phyloP scores from a whole-genome alignment of 1,140 invertebrate species.

The Arion vulgaris region DNA sequence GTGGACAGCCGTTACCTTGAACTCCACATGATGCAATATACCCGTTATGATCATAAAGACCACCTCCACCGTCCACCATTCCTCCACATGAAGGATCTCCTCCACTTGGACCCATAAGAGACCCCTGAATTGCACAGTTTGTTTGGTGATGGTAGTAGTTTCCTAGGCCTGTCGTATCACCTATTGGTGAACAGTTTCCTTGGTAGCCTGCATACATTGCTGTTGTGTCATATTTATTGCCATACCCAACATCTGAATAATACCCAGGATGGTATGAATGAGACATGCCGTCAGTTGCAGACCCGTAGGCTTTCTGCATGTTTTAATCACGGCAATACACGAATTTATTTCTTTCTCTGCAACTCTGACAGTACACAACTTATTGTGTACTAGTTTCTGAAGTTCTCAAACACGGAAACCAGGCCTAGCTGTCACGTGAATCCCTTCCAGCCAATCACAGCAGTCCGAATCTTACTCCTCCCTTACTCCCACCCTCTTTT shows the following conservation, averaged over 20 bases:
- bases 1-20: constrained; percentile 29
- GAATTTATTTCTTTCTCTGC: neutral
- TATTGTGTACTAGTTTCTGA: constrained; percentile 26
- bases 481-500: constrained; percentile 15
- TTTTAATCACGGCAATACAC: neutral
- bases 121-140: constrained; percentile 30
- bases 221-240: constrained; percentile 18
- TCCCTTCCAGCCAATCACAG: constrained; percentile 9
- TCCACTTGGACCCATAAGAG: constrained; percentile 5
- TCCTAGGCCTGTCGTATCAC: constrained; percentile 19
- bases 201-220: constrained; percentile 26
- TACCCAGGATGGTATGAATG: constrained; percentile 24
- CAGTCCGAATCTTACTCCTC: neutral
- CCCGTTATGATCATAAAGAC: constrained; percentile 35
- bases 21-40: constrained; percentile 18
- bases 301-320: constrained; percentile 23
- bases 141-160: constrained; percentile 33
- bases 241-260: constrained; percentile 18
- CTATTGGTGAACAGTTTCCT: constrained; percentile 32
- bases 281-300: neutral
- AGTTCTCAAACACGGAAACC: neutral
- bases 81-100: constrained; percentile 40
- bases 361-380: neutral
- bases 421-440: constrained; percentile 14
- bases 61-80: constrained; percentile 27